Evolutionary conservation across 2,888 invertebrate species (phyloP).

Genomic region (Drosophila borborema): DNA sequence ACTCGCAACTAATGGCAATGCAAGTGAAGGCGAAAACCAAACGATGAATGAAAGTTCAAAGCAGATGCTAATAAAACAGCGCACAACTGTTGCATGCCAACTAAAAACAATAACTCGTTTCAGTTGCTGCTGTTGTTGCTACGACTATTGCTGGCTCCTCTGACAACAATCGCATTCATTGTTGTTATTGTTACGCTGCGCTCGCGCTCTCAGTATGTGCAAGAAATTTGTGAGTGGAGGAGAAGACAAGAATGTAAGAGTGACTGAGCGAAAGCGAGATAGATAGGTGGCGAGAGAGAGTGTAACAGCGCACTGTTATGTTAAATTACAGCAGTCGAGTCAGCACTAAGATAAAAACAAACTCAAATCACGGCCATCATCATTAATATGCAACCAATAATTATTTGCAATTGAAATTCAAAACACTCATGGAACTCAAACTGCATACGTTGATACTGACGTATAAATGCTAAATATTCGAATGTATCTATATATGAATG

Average conservation of each 20-base stretch:
- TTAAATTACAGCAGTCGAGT: slow-evolving; percentile 45
- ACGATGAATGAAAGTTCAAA: slow-evolving; percentile 65
- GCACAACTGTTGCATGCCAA: slow-evolving; percentile 38
- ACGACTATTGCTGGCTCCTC: slow-evolving; percentile 24
- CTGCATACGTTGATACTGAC: slow-evolving; percentile 20
- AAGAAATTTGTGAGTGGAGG: slow-evolving; percentile 8
- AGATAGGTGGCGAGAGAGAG: not conserved
- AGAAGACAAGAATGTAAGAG: slow-evolving; percentile 2
- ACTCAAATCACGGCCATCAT: slow-evolving; percentile 23
- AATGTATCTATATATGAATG: not conserved
- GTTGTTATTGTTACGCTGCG: slow-evolving; percentile 44
- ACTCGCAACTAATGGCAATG: slow-evolving; percentile 42
- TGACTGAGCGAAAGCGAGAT: not conserved
- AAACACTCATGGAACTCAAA: slow-evolving; percentile 25
- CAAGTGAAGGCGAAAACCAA: slow-evolving; percentile 35
- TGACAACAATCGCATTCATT: slow-evolving; percentile 56
- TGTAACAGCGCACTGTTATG: slow-evolving; percentile 45
- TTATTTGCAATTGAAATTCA: slow-evolving; percentile 58
- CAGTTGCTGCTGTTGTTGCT: slow-evolving; percentile 12
- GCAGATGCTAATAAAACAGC: slow-evolving; percentile 57
- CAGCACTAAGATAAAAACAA: slow-evolving; percentile 38
- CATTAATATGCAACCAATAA: slow-evolving; percentile 58
- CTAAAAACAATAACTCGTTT: slow-evolving; percentile 65
- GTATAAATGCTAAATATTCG: slow-evolving; percentile 13
- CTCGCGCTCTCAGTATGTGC: slow-evolving; percentile 8